These are phyloP conservation scores for Peromyscus leucopus DNA, from an alignment of 2,113 vertebrate species.

Conservation along the genomic window DNA sequence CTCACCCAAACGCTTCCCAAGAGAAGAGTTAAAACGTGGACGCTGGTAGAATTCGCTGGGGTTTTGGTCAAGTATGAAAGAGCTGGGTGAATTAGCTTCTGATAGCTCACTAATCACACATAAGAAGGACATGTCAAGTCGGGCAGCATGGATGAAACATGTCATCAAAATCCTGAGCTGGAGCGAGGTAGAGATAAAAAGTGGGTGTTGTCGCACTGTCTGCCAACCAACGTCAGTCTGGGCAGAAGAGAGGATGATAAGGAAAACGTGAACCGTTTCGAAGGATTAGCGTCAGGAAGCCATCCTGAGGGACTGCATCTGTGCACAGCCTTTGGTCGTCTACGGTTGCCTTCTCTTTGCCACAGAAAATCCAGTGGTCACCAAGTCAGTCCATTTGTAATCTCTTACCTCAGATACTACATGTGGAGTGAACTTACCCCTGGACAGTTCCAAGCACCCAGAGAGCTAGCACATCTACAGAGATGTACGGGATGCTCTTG, in stretches of 20 bases:
- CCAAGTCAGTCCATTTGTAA: background rate
- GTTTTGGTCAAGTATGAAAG: slow-evolving; percentile 76
- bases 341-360: slow-evolving; percentile 6
- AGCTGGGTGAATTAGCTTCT: slow-evolving; percentile 72
- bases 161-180: slow-evolving; percentile 62
- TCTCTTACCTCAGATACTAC: background rate
- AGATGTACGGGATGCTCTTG: background rate
- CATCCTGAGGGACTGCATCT: background rate
- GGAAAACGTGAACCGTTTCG: background rate
- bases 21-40: slow-evolving; percentile 79
- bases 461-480: background rate
- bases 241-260: background rate
- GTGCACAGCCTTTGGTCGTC: background rate
- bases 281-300: background rate
- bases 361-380: slow-evolving; percentile 11
- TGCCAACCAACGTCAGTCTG: background rate
- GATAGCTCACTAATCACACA: slow-evolving; percentile 71
- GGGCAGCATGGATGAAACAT: slow-evolving; percentile 54
- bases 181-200: background rate
- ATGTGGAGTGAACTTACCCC: background rate
- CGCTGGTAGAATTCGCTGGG: slow-evolving; percentile 77
- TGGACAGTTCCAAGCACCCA: slow-evolving; percentile 12
- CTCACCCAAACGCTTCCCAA: slow-evolving; percentile 78
- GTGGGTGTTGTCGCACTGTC: background rate
- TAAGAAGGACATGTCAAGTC: slow-evolving; percentile 68